Percentiles rank a stretch among this genome's conserved stretches.
phyloP scores from a whole-genome alignment of 2,113 vertebrate species.

The Alouatta palliata region DNA sequence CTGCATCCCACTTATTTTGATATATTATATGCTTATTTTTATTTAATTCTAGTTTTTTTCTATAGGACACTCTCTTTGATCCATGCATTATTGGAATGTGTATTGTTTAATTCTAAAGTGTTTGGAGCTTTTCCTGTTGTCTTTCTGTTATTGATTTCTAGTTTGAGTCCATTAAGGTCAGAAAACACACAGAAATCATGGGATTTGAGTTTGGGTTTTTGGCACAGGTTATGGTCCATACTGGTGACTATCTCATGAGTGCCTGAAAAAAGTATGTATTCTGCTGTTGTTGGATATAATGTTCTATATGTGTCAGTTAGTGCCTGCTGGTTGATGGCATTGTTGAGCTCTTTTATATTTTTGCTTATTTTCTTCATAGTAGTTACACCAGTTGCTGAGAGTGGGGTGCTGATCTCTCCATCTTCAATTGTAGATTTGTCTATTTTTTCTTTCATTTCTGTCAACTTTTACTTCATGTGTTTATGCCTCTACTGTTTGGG shows the following conservation, averaged over 20 bases:
- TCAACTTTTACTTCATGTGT: background rate
- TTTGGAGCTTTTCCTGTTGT: background rate
- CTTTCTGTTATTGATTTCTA: background rate
- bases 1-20: background rate
- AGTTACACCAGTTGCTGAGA: background rate
- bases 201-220: background rate
- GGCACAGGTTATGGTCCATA: background rate
- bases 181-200: background rate
- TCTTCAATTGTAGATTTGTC: background rate
- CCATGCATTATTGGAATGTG: background rate
- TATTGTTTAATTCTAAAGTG: background rate
- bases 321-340: background rate
- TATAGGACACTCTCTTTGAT: background rate
- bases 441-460: background rate
- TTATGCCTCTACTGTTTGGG: background rate
- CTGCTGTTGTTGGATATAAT: background rate
- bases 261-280: background rate
- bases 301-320: background rate
- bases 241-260: background rate
- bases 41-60: background rate
- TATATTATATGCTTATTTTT: background rate
- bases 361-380: background rate
- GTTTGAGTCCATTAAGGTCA: background rate
- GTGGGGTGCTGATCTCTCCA: background rate
- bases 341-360: background rate